These are phyloP conservation scores for Chironomus striatipennis DNA, from an alignment of 1,140 invertebrate species.

Conservation along the genomic window DNA sequence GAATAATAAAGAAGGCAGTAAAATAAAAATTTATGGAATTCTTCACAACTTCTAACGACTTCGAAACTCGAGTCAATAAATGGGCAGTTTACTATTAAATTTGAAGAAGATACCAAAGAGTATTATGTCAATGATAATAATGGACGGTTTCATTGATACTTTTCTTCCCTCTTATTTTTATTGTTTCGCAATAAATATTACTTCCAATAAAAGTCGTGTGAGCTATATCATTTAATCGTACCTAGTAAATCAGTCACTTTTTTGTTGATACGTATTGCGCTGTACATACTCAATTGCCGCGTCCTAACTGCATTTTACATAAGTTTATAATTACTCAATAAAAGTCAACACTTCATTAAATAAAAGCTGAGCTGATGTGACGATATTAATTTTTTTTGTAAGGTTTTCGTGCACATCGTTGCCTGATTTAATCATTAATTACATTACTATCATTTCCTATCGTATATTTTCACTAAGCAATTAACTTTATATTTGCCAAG, in stretches of 20 bases:
- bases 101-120: neutral
- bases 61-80: too few relatives aligned
- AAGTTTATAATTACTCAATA: neutral
- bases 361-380: neutral
- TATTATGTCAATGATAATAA: conserved; percentile 21
- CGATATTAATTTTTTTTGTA: too few relatives aligned
- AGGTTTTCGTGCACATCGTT: too few relatives aligned
- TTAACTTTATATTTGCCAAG: too few relatives aligned
- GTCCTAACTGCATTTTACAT: neutral
- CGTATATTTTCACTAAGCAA: too few relatives aligned
- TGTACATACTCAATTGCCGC: neutral
- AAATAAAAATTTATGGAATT: neutral
- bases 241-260: neutral
- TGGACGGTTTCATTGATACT: neutral
- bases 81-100: too few relatives aligned
- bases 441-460: too few relatives aligned
- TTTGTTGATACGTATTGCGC: neutral
- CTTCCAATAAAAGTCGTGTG: neutral
- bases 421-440: too few relatives aligned
- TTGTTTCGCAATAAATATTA: neutral
- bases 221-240: neutral
- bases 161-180: neutral
- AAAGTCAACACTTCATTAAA: neutral
- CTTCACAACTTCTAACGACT: too few relatives aligned
- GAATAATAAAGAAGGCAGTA: conserved; percentile 10